Evolutionary conservation across 2,797 vertebrate genomes (phyloP).

Genomic region (Hydrolagus colliei): DNA sequence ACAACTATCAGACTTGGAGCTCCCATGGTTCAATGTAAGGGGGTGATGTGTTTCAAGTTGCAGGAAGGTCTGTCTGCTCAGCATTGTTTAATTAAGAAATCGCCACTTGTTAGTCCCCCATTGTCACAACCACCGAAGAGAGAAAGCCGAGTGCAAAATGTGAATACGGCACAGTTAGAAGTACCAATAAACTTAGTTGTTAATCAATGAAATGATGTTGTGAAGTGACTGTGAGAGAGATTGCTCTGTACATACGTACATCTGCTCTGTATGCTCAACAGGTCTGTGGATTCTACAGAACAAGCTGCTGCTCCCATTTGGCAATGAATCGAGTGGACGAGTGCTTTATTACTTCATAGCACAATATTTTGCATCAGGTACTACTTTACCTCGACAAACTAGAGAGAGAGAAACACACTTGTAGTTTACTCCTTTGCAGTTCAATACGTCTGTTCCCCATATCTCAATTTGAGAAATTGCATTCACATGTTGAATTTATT

Average conservation of each 20-base stretch:
- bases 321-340: neutral
- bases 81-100: too few relatives aligned
- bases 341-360: neutral
- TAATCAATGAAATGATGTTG: neutral
- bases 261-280: neutral
- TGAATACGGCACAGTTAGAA: too few relatives aligned
- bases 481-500: neutral
- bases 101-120: too few relatives aligned
- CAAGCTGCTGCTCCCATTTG: neutral
- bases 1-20: too few relatives aligned
- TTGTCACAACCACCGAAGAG: too few relatives aligned
- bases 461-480: neutral
- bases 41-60: too few relatives aligned
- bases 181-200: neutral
- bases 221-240: neutral
- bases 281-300: neutral
- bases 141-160: too few relatives aligned
- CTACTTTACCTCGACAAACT: neutral
- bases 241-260: constrained; percentile 17
- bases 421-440: neutral
- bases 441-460: neutral
- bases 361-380: neutral
- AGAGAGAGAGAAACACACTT: neutral
- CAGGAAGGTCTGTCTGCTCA: too few relatives aligned
- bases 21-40: too few relatives aligned